Conservation (phyloP, 2,113 vertebrate species). For the Lophochroa leadbeateri region DNA sequence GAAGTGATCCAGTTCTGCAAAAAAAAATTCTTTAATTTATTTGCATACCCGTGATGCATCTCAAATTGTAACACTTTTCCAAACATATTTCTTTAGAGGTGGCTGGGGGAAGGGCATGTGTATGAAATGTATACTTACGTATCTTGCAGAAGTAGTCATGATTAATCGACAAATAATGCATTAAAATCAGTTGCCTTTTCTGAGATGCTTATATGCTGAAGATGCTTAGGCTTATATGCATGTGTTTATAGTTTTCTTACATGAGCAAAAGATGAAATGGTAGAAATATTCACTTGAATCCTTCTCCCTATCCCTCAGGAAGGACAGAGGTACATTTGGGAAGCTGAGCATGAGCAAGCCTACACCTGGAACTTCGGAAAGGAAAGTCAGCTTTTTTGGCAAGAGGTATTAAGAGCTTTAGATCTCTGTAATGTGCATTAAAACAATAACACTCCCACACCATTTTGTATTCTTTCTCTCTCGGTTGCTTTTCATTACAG, state of each 20-base stretch:
- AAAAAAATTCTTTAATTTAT: background rate
- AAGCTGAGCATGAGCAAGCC: conserved; percentile 84
- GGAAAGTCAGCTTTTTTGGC: conserved; percentile 88
- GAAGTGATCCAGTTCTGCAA: background rate
- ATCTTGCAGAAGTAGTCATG: background rate
- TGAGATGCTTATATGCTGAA: background rate
- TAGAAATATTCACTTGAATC: background rate
- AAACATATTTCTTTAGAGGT: background rate
- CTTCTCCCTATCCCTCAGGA: conserved; percentile 63
- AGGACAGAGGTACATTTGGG: conserved; percentile 84
- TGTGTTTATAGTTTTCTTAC: background rate
- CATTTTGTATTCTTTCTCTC: background rate
- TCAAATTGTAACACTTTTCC: background rate
- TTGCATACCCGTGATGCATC: accelerated
- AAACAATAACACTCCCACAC: background rate
- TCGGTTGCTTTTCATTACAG: background rate
- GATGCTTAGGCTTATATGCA: background rate
- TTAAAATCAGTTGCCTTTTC: background rate
- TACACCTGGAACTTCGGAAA: conserved; percentile 83
- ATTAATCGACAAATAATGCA: background rate
- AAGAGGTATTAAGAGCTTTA: conserved; percentile 68
- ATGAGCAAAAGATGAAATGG: background rate
- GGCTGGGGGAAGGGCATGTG: background rate
- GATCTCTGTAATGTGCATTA: background rate
- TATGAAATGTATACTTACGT: background rate